A percentile compares a stretch with the other conserved stretches of the same genome.
These are phyloP conservation scores for Botia kubotai DNA, from an alignment of 2,797 vertebrate genomes.

Conservation along the genomic window DNA sequence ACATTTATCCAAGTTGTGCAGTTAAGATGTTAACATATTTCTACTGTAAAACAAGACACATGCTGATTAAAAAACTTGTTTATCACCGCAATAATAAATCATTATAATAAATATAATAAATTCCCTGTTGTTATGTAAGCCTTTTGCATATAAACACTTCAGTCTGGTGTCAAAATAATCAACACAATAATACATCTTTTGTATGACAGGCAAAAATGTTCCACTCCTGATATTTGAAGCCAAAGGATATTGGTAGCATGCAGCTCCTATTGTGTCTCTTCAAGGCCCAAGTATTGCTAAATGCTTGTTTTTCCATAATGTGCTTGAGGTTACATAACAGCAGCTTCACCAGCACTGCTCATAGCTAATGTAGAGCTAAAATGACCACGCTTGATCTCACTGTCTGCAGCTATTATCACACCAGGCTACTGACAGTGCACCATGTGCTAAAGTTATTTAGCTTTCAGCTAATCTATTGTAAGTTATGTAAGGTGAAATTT, in stretches of 20 bases:
- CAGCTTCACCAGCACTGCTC: neutral
- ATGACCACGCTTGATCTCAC: neutral
- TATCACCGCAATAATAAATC: too few species aligned
- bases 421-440: neutral
- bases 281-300: neutral
- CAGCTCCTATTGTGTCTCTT: neutral
- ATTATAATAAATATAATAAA: too few species aligned
- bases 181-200: neutral
- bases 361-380: neutral
- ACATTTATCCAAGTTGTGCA: neutral
- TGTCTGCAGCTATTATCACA: neutral
- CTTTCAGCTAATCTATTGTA: neutral
- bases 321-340: neutral
- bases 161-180: too few species aligned
- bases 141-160: too few species aligned
- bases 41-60: neutral
- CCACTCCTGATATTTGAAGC: neutral
- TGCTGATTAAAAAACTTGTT: too few species aligned
- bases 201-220: neutral
- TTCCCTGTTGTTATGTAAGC: too few species aligned
- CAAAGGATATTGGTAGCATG: neutral
- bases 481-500: neutral
- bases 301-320: slow-evolving; percentile 5
- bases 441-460: neutral
- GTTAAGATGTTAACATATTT: neutral